Percentiles rank a stretch among this genome's conserved stretches.
These are phyloP conservation scores for Esox niger DNA, from an alignment of 2,113 vertebrate genomes.

Conservation along the genomic window DNA sequence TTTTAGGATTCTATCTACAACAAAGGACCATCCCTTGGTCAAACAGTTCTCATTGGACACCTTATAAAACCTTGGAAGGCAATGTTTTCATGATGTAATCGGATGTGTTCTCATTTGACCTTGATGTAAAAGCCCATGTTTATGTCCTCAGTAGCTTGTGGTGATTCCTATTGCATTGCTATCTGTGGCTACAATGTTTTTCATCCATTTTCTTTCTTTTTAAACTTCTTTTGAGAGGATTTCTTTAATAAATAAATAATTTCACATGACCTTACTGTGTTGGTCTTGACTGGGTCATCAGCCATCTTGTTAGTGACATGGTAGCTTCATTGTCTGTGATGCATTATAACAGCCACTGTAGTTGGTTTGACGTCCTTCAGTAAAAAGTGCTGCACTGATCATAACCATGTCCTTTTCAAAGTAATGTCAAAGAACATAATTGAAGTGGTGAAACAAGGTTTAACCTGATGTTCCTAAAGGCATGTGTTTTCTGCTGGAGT, in stretches of 20 bases:
- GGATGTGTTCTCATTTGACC: background rate
- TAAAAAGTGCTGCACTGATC: background rate
- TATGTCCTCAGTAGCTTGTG: background rate
- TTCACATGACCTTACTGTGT: background rate
- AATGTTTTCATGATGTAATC: background rate
- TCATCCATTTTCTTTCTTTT: background rate
- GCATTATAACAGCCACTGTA: background rate
- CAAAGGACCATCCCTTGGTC: no score
- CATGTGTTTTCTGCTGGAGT: no score
- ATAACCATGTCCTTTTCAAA: background rate
- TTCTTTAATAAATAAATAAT: conserved; percentile 3
- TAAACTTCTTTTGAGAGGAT: conserved; percentile 3
- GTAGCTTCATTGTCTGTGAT: background rate
- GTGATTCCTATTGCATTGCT: background rate
- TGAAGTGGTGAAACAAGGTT: no score
- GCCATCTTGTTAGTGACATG: background rate
- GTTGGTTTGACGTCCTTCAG: background rate
- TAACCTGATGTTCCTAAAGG: no score
- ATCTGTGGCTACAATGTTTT: background rate
- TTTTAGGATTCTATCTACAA: no score
- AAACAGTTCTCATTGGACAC: no score
- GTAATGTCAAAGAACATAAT: no score
- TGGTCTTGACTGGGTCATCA: background rate
- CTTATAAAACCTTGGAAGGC: no score
- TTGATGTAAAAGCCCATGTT: no score